Evolutionary conservation across 2,797 vertebrate genomes (phyloP).

Genomic region (Crax fasciolata): DNA sequence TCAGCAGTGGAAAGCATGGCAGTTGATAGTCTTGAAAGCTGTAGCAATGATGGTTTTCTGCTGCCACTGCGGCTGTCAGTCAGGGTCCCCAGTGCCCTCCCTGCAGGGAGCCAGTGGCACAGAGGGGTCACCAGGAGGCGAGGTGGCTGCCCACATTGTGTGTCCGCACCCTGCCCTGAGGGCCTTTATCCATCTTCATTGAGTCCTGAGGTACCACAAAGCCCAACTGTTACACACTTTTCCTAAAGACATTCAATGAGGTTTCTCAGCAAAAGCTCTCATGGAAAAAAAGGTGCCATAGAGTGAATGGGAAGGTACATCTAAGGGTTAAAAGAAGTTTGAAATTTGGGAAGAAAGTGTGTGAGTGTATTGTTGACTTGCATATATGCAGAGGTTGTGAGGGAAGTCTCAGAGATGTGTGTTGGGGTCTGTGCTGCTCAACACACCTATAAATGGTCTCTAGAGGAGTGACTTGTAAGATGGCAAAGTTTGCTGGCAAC

Average conservation of each 20-base stretch:
- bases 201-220: background rate
- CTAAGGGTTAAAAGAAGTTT: background rate
- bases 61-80: accelerated
- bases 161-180: background rate
- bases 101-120: background rate
- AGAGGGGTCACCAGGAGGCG: too few relatives aligned
- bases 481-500: background rate
- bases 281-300: background rate
- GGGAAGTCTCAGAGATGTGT: background rate
- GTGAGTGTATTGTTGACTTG: background rate
- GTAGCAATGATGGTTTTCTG: background rate
- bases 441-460: background rate
- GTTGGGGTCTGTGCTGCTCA: background rate
- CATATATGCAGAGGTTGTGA: background rate
- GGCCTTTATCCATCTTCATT: background rate
- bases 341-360: background rate
- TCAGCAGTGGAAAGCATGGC: background rate
- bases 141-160: background rate
- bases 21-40: background rate
- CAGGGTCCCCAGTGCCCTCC: background rate
- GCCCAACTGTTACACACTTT: accelerated
- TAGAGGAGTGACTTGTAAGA: background rate
- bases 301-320: background rate
- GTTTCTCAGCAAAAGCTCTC: background rate
- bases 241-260: background rate